phyloP scores from a whole-genome alignment of 1,140 invertebrate species.

The Conus betulinus region DNA sequence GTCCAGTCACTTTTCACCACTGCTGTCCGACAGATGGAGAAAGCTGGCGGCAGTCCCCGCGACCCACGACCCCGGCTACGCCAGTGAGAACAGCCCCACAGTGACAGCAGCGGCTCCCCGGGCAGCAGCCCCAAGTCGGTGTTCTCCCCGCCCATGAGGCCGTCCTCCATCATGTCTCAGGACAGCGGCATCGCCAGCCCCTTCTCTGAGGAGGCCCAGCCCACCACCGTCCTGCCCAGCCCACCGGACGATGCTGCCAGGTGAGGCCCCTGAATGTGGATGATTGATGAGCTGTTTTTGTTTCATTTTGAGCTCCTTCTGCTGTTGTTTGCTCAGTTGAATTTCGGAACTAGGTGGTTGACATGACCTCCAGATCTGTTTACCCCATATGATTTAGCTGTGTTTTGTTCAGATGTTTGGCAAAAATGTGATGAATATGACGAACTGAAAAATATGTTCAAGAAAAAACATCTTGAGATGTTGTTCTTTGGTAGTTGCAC shows the following conservation, averaged over 20 bases:
- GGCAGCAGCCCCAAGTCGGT: constrained; percentile 32
- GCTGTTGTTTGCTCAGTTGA: too few species aligned
- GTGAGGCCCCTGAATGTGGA: not conserved
- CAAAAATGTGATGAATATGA: too few species aligned
- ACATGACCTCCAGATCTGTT: too few species aligned
- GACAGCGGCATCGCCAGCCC: constrained; percentile 36
- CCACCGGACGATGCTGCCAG: not conserved
- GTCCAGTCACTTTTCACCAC: too few species aligned
- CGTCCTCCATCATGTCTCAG: constrained; percentile 25
- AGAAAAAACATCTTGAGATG: too few species aligned
- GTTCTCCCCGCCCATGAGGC: constrained; percentile 21
- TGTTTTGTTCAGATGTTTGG: too few species aligned
- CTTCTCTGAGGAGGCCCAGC: not conserved
- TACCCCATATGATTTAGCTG: too few species aligned
- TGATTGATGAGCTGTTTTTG: too few species aligned
- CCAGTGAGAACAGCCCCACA: constrained; percentile 36
- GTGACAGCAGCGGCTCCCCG: constrained; percentile 13
- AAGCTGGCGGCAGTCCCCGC: not conserved
- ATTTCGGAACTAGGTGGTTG: too few species aligned
- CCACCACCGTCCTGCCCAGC: constrained; percentile 2
- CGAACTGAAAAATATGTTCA: too few species aligned
- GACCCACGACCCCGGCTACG: constrained; percentile 28
- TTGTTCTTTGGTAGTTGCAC: too few species aligned
- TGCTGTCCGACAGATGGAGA: not conserved
- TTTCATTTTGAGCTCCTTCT: too few species aligned